Conservation (phyloP, 1,140 invertebrate species). For the Amphibalanus amphitrite region DNA sequence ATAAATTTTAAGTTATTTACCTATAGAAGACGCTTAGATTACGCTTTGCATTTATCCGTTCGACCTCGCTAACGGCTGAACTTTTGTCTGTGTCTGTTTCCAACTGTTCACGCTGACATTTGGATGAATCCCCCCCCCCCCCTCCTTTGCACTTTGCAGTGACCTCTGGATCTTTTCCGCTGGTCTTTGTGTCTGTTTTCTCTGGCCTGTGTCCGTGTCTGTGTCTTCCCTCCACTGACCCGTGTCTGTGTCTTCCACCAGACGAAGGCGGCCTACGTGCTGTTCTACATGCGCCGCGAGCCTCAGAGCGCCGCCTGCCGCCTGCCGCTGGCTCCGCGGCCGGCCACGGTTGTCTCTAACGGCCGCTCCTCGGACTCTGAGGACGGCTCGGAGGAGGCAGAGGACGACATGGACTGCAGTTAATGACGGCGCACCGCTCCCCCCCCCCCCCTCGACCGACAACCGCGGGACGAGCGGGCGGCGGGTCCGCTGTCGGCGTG, state of each 20-base stretch:
- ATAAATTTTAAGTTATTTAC: too few relatives aligned
- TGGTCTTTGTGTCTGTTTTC: background rate
- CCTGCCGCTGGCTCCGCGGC: background rate
- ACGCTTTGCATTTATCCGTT: background rate
- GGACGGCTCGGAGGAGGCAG: background rate
- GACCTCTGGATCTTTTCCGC: background rate
- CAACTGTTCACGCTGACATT: too few relatives aligned
- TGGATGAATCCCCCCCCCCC: too few relatives aligned
- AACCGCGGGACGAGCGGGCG: too few relatives aligned
- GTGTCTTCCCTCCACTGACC: background rate
- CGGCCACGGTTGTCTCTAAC: background rate
- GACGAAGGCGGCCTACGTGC: constrained; percentile 33
- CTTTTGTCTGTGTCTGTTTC: background rate
- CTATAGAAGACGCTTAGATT: background rate
- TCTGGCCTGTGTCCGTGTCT: background rate
- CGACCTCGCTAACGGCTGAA: background rate
- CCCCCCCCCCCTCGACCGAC: too few relatives aligned
- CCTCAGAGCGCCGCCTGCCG: background rate
- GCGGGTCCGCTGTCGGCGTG: too few relatives aligned
- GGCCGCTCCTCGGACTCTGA: background rate
- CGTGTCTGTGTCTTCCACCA: constrained; percentile 17
- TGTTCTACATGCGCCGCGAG: constrained; percentile 29
- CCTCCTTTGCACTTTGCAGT: too few relatives aligned
- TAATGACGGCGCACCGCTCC: background rate
- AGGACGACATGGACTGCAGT: background rate